Evolutionary conservation across 2,797 vertebrate species (phyloP), one percentile per base, ranked within the genome.

Genomic region (Melanotaenia pygmaea): DNA sequence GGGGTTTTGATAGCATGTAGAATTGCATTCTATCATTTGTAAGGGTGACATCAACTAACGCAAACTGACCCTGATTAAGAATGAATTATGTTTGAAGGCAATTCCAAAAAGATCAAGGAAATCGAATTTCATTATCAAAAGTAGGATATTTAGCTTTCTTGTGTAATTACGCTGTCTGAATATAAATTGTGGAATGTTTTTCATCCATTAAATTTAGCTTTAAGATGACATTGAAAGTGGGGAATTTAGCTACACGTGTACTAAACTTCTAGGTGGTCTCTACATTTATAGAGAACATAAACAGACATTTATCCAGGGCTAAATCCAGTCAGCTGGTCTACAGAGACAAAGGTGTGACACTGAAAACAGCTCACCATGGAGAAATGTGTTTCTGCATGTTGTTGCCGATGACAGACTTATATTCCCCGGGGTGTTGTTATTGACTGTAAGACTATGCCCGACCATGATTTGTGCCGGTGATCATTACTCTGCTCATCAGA

Each of bases 331-430:
- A 53, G 34, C 40, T 2, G 0, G 45, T 80, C 83, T 83, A 72
- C 50, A 51, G 80, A 58, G 79, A 81, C 20, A 0, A 45, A 84
- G 76, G 77, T 87, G 84, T 77, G 70, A 88, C 70, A 70, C 59
- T 0, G 34, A 67, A 80, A 88, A 72, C 70, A 59, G 71, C 59
- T 76, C 6, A 9, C 47, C 20, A 3, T 2, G 24, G 26, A 24
- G 50, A 72, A 69, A 66, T 45, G n/a, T 72, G 10, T 59, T 68
- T 54, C 12, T 67, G 53, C 40, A 32, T 28, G 30, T 51, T 6
- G 5, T 0, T 40, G 54, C 45, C 32, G 70, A 66, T 63, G 77
- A 81, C 64, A 50, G 54, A 64, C 22, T 43, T 24, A 0, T 0
- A 4, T 32, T 53, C 61, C 37, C 40, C 1, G 0, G 18, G 32